Evolutionary conservation across 2,888 invertebrate species (phyloP), one percentile per base, ranked within the genome.

Genomic region (Eurytoma californica): DNA sequence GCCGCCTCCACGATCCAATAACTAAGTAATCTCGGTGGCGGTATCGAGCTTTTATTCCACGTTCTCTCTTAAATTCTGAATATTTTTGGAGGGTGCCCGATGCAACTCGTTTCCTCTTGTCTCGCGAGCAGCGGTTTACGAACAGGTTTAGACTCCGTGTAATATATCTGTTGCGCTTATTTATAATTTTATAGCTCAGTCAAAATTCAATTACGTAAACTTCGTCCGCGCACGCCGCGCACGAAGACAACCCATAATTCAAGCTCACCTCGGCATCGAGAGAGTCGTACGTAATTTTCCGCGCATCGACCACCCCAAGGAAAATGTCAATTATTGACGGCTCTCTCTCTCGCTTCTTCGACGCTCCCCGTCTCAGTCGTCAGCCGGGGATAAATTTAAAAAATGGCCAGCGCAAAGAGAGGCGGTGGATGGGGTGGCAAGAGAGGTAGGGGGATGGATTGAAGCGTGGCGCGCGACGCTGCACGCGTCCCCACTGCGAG

Each of bases 311-410:
- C n/a, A n/a, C 58, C 53, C 58, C 39, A 13, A 39, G 65, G 61
- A 63, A 67, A 73, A 49, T 30, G 28, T 68, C 66, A 60, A 67
- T 67, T 66, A 72, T 53, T 67, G 53, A 77, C 47, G 30, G n/a
- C n/a, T n/a, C 30, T 70, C 24, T 55, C 51, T 14, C 20, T 4
- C 24, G 13, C 67, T 20, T 18, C 39, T 67, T 60, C 60, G 14
- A 39, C 28, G 12, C 65, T 65, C 70, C 60, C 55, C 7, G 47
- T 53, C 70, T 63, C 20, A 66, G 53, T 28, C 80, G 58, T 73
- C 70, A 68, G 72, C 9, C 70, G 77, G 72, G 79, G 77, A 79
- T 81, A 74, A 79, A 81, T 81, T 81, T 74, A 79, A 81, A 81
- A 79, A 79, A 81, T 72, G 69, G 55, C 58, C 65, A 80, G 77